Evolutionary conservation across 2,797 vertebrate species (phyloP).

Genomic region (Morelia viridis): DNA sequence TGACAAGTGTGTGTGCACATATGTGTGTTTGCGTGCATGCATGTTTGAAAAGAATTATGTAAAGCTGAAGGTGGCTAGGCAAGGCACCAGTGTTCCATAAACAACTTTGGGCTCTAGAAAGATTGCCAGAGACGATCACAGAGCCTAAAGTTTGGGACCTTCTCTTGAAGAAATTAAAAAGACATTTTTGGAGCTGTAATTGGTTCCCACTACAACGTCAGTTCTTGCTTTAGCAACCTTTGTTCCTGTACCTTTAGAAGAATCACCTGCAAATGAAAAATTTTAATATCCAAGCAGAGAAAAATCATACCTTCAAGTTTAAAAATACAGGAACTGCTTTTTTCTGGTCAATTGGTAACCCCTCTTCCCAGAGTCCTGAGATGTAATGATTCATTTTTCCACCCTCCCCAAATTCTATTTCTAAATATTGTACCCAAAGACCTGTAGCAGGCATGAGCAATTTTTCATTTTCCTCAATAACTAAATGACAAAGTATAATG

Average conservation of each 20-base stretch:
- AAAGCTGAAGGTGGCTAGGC: conserved; percentile 32
- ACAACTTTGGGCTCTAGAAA: too few relatives aligned
- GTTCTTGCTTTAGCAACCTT: not conserved
- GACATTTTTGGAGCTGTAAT: not conserved
- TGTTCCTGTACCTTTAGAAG: not conserved
- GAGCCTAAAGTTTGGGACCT: not conserved
- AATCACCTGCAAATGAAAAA: not conserved
- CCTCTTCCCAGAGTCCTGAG: not conserved
- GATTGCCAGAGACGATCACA: too few relatives aligned
- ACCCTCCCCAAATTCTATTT: not conserved
- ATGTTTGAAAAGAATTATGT: conserved; percentile 23
- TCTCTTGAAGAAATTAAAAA: not conserved
- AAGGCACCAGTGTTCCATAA: not conserved
- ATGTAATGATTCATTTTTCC: not conserved
- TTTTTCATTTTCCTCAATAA: not conserved
- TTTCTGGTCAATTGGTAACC: not conserved
- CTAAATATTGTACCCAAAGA: not conserved
- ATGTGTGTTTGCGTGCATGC: not conserved
- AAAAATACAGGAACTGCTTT: not conserved
- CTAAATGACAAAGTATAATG: not conserved
- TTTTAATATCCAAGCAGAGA: not conserved
- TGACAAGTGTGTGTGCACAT: not conserved
- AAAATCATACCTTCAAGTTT: not conserved
- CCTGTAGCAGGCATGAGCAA: not conserved
- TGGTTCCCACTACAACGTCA: not conserved